phyloP scores from a whole-genome alignment of 2,888 invertebrate species.

The Xylophagus ater region DNA sequence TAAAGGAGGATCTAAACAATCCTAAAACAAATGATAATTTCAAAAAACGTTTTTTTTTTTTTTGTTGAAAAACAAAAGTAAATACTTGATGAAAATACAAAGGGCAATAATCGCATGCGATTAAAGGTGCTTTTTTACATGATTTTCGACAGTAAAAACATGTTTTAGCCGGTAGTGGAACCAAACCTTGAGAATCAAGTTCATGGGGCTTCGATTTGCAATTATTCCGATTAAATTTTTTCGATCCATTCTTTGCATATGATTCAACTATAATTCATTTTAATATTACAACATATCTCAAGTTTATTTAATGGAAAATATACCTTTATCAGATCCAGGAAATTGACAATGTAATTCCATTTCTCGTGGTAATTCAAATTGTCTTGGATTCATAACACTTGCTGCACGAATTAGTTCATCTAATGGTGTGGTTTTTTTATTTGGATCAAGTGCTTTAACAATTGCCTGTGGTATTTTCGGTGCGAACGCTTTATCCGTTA shows the following conservation, averaged over 20 bases:
- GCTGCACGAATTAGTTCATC: slow-evolving; percentile 73
- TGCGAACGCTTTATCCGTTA: slow-evolving; percentile 17
- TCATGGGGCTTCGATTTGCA: slow-evolving; percentile 41
- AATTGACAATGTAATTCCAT: slow-evolving; percentile 64
- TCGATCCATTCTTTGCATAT: slow-evolving; percentile 27
- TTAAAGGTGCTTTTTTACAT: slow-evolving; percentile 69
- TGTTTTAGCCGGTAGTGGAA: slow-evolving; percentile 70
- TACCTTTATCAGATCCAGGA: slow-evolving; percentile 72
- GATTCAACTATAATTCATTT: not conserved
- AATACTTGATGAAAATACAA: slow-evolving; percentile 65
- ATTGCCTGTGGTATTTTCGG: slow-evolving; percentile 30
- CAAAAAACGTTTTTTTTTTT: slow-evolving; percentile 3
- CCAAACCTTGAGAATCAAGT: slow-evolving; percentile 47
- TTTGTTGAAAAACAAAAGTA: not conserved
- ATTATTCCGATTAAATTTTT: slow-evolving; percentile 25
- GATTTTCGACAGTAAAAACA: slow-evolving; percentile 80
- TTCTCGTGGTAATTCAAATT: slow-evolving; percentile 79
- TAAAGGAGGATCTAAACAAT: slow-evolving; percentile 88
- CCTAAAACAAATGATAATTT: slow-evolving; percentile 39
- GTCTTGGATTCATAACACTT: slow-evolving; percentile 73
- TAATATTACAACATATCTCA: not conserved
- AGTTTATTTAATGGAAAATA: no score
- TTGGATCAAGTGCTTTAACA: slow-evolving; percentile 33
- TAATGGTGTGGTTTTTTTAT: slow-evolving; percentile 49
- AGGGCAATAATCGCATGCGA: slow-evolving; percentile 92